Evolutionary conservation across 2,113 vertebrate genomes (phyloP).

Genomic region (Addax nasomaculatus): DNA sequence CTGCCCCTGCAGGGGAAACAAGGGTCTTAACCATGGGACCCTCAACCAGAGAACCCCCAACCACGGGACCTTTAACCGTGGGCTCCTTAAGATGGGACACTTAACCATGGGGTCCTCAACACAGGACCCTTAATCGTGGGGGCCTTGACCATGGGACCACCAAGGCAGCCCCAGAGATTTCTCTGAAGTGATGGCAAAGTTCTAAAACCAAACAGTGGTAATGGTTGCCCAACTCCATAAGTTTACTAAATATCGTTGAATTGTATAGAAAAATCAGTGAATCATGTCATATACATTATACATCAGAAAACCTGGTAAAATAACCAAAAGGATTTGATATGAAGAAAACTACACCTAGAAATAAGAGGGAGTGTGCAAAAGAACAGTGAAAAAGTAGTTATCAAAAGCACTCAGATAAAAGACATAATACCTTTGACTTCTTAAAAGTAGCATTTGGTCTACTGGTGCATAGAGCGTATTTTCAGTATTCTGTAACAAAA

Average conservation of each 20-base stretch:
- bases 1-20: neutral
- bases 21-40: neutral
- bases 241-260: neutral
- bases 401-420: neutral
- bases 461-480: neutral
- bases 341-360: neutral
- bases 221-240: neutral
- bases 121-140: accelerated
- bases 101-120: neutral
- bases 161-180: neutral
- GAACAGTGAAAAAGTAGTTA: neutral
- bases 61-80: accelerated
- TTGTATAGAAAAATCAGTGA: neutral
- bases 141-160: accelerated
- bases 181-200: neutral
- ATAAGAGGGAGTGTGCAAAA: neutral
- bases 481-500: neutral
- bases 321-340: neutral
- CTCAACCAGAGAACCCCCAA: neutral
- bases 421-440: neutral
- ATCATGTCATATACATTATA: neutral
- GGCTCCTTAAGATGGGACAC: accelerated
- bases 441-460: neutral
- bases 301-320: neutral
- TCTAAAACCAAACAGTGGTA: neutral